phyloP scores from a whole-genome alignment of 2,113 vertebrate species.

The Nyctereutes procyonoides region DNA sequence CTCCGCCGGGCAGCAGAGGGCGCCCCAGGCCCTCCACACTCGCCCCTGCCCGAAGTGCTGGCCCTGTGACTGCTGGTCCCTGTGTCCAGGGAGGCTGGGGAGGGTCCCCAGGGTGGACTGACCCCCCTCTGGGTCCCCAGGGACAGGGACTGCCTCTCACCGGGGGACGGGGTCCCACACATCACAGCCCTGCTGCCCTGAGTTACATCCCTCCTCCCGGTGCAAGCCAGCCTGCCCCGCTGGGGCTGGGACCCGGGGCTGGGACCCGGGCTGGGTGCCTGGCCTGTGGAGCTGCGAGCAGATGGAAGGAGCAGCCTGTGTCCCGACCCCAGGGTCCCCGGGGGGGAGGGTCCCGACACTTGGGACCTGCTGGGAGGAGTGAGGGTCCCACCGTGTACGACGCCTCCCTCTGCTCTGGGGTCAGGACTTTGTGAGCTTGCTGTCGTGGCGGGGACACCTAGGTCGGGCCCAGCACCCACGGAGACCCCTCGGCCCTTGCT shows the following conservation, averaged over 20 bases:
- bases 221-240: not conserved
- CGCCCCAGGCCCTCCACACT: not conserved
- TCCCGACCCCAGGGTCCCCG: not conserved
- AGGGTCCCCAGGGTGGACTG: not conserved
- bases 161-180: not conserved
- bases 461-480: not conserved
- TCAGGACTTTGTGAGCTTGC: not conserved
- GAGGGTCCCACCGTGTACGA: not conserved
- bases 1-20: not conserved
- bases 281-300: not conserved
- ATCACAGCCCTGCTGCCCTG: not conserved
- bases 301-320: not conserved
- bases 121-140: not conserved
- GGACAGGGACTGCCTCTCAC: not conserved
- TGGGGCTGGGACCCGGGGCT: not conserved
- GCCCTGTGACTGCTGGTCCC: not conserved
- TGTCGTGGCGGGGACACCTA: fast-evolving
- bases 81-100: not conserved
- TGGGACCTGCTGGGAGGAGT: not conserved
- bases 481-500: not conserved
- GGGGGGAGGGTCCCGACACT: not conserved
- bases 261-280: not conserved
- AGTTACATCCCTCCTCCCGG: fast-evolving
- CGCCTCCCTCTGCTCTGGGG: not conserved
- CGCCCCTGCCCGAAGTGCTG: not conserved